Evolutionary conservation across 2,113 vertebrate genomes (phyloP).

Genomic region (Hippocampus abdominalis): DNA sequence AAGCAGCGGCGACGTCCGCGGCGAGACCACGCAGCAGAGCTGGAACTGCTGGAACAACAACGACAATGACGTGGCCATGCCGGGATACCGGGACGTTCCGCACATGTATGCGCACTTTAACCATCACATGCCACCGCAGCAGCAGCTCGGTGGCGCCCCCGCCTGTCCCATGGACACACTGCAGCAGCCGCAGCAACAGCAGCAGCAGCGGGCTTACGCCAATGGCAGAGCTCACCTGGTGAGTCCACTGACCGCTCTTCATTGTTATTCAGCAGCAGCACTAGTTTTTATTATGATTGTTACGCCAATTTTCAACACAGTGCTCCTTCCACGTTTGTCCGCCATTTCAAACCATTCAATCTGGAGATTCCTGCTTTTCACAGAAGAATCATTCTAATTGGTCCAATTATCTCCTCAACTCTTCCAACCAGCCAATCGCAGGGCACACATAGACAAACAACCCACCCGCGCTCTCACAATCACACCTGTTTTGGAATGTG

Average conservation of each 20-base stretch:
- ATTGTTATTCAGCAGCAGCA: too few species aligned
- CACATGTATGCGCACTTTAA: slow-evolving; percentile 76
- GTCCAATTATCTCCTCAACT: too few species aligned
- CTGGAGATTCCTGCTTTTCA: too few species aligned
- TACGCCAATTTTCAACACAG: too few species aligned
- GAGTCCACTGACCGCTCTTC: slow-evolving; percentile 42
- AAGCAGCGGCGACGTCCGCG: slow-evolving; percentile 48
- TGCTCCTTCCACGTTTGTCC: too few species aligned
- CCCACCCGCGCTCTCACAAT: too few species aligned
- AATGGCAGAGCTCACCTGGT: slow-evolving; percentile 87
- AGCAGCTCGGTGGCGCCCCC: slow-evolving; percentile 61
- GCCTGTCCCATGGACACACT: slow-evolving; percentile 69
- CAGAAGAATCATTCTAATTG: too few species aligned
- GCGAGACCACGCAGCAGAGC: slow-evolving; percentile 61
- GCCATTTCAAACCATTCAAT: too few species aligned
- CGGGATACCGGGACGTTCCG: slow-evolving; percentile 61
- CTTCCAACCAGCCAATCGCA: too few species aligned
- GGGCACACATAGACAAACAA: too few species aligned
- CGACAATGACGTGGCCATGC: background rate
- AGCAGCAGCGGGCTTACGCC: slow-evolving; percentile 25
- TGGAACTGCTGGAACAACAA: slow-evolving; percentile 70
- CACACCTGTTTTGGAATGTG: too few species aligned
- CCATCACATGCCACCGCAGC: slow-evolving; percentile 61
- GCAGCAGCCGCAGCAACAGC: slow-evolving; percentile 14
- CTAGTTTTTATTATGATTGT: background rate